Base-by-base conservation (phyloP, 2,113 vertebrate species). In the Azemiops feae region DNA sequence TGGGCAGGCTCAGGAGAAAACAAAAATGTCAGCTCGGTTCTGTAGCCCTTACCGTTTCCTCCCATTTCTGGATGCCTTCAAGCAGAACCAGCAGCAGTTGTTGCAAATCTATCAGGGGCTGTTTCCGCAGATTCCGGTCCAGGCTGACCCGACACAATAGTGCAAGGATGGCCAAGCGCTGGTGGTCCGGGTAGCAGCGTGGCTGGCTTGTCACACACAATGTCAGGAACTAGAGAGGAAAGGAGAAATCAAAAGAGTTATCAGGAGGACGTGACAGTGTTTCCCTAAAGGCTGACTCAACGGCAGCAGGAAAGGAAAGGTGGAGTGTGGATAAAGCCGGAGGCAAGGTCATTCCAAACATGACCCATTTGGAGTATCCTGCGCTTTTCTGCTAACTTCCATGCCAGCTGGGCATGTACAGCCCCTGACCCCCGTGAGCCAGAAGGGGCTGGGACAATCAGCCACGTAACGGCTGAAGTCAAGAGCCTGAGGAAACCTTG, bases 181-280 rank as follows among this genome's bases (percentile, higher is more conserved):
- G 85, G 20, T n/a, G 27, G 64, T 94, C 93, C 2, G 85, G 58
- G 81, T 74, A 88, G 91, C 81, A 25, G 10, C 20, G 47, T 30
- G 92, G 94, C 45, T 87, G 54, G 93, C 88, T 91, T 4, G 10
- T 54, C 25, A 45, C 60, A 5, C 92, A 94, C 94, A 94, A 95
- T 93, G 94, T 93, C 91, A 93, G 94, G 91, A 95, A 94, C 95
- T 93, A n/a, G 87, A 89, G 47, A 93, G 95, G 92, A 93, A 94
- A 92, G 92, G 74, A 87, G 69, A 91, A 55, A 89, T 50, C 89
- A 52, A 91, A 90, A 86, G 85, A 74, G 43, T 86, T 89, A 85
- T 89, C 89, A 88, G 55, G 85, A 57, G 92, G 89, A 54, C n/a
- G 18, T 92, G 86, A 43, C 58, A 6, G 57, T 16, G 53, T 47